Conservation (phyloP, 2,113 vertebrate genomes). For the Lontra canadensis region DNA sequence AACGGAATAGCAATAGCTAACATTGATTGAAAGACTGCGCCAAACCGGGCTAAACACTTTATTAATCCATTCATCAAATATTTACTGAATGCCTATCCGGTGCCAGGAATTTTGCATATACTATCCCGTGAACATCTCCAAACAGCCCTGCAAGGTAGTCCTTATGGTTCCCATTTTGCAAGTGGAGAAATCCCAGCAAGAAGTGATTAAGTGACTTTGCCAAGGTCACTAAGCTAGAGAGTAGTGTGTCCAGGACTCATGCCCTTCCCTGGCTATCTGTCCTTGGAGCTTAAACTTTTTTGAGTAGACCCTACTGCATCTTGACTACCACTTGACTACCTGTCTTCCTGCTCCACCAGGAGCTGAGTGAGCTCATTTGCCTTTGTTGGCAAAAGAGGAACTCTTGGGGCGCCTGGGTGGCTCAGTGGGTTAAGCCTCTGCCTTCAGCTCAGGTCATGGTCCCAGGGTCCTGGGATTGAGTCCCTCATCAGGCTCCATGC, state of each 20-base stretch:
- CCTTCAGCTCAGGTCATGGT: too few relatives aligned
- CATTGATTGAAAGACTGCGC: background rate
- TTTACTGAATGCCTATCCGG: background rate
- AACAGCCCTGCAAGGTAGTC: background rate
- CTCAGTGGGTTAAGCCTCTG: too few relatives aligned
- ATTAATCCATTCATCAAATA: slow-evolving; percentile 36
- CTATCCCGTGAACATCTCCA: background rate
- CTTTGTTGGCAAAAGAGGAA: background rate
- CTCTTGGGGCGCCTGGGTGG: background rate
- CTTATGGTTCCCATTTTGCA: background rate
- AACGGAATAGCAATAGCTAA: background rate
- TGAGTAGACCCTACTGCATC: background rate
- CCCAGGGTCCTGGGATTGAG: too few relatives aligned
- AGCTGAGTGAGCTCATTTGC: background rate
- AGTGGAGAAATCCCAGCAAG: background rate
- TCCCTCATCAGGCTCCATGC: too few relatives aligned
- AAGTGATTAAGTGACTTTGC: background rate
- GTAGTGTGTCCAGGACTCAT: background rate
- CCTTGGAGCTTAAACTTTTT: background rate
- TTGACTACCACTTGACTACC: background rate
- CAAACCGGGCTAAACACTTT: background rate
- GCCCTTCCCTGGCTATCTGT: background rate
- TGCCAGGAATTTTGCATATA: background rate
- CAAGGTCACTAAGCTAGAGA: background rate
- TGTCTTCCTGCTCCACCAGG: background rate